Conservation (phyloP, 1,140 invertebrate genomes). For the Pteromalus puparum region DNA sequence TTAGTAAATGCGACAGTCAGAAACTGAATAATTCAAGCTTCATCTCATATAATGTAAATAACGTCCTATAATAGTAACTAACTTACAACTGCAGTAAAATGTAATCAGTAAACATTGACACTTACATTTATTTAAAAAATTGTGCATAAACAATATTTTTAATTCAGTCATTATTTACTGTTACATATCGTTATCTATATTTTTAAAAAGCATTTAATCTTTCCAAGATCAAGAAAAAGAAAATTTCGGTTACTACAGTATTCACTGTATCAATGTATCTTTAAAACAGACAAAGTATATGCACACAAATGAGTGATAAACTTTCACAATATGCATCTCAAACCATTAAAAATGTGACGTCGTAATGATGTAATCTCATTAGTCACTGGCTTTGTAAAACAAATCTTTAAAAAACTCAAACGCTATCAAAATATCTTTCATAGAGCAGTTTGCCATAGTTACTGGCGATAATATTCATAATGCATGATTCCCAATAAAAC, state of each 20-base stretch:
- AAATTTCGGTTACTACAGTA: too few relatives aligned
- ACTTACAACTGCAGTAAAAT: neutral
- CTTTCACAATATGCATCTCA: neutral
- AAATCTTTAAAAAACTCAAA: neutral
- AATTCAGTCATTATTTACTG: slow-evolving; percentile 8
- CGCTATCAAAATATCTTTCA: neutral
- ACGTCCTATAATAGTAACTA: neutral
- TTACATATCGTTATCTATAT: neutral
- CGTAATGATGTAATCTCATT: neutral
- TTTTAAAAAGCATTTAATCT: neutral
- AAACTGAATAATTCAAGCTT: neutral
- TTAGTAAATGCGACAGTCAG: neutral
- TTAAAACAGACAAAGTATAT: neutral
- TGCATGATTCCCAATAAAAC: neutral
- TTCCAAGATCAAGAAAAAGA: neutral
- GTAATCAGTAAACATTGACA: neutral
- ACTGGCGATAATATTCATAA: too few relatives aligned
- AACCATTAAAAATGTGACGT: neutral
- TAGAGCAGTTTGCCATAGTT: neutral
- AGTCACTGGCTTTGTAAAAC: neutral
- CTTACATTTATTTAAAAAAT: neutral
- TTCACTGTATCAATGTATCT: too few relatives aligned
- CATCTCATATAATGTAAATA: neutral
- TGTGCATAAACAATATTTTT: slow-evolving; percentile 29
- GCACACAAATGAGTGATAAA: neutral